phyloP scores from a whole-genome alignment of 2,888 invertebrate genomes.

The Caenorhabditis sulstoni region DNA sequence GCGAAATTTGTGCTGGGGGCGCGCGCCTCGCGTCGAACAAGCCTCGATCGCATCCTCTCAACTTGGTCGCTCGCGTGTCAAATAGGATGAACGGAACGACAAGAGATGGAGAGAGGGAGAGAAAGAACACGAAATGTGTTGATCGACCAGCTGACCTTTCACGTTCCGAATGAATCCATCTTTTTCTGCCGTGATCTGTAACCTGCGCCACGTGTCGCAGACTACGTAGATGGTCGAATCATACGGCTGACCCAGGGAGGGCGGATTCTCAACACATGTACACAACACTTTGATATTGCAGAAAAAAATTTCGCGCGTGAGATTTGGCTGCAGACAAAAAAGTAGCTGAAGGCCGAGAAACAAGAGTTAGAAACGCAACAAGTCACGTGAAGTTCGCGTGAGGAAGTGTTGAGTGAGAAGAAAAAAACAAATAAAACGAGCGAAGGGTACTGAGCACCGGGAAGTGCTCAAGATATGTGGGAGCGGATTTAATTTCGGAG shows the following conservation, averaged over 20 bases:
- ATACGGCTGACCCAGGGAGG: too few species aligned
- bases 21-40: neutral
- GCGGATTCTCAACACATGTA: too few species aligned
- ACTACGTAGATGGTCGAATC: too few species aligned
- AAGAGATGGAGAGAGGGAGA: too few species aligned
- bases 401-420: neutral
- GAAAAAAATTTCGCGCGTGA: neutral
- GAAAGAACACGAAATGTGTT: too few species aligned
- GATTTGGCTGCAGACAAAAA: constrained; percentile 5
- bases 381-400: constrained; percentile 53
- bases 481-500: neutral
- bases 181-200: too few species aligned
- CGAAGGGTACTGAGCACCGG: neutral
- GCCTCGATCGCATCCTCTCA: neutral
- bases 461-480: neutral
- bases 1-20: constrained; percentile 21
- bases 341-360: neutral
- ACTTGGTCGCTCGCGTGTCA: too few species aligned
- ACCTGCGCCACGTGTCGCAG: too few species aligned
- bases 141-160: too few species aligned
- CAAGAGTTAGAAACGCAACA: neutral
- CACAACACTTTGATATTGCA: too few species aligned
- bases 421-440: constrained; percentile 23
- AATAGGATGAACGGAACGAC: too few species aligned
- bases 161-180: too few species aligned